Base-by-base conservation (phyloP, 2,888 invertebrate genomes). In the Halictus quadricinctus region DNA sequence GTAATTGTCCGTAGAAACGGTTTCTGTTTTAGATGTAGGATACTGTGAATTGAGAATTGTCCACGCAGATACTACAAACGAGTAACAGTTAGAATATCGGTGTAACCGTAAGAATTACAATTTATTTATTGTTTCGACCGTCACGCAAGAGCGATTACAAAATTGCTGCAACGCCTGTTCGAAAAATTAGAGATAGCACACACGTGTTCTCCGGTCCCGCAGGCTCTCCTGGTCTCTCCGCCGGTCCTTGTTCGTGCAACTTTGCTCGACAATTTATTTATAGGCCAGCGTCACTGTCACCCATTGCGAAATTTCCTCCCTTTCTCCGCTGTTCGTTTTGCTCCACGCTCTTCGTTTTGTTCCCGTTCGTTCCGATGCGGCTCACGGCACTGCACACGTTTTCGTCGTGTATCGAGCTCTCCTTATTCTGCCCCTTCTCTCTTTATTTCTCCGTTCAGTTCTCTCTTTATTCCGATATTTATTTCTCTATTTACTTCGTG, bases 231-330 rank as follows among this genome's bases (percentile, higher is more conserved):
- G 21, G 25, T 0, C n/a, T 64, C 60, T 13, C 43, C 72, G 43
- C 46, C 41, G 64, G 64, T 29, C 60, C 8, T 8, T 36, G n/a
- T 8, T 72, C 25, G 36, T 3, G 43, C 72, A 48, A 81, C 83
- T 64, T 76, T 72, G 64, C 75, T 36, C 48, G 41, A 36, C 41
- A 36, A 81, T 81, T 72, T 83, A 81, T 76, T 75, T 81, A 36
- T 64, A 72, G n/a, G 43, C 36, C 41, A 15, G 72, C 41, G 46
- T 80, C 76, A 54, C 29, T 7, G 72, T 29, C 5, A n/a, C 69
- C 36, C 25, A 69, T 79, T 58, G 73, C 81, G 74, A 82, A 70
- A 70, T 74, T 74, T 72, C 43, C 54, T 72, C 75, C 66, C 64
- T 60, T 79, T 81, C 80, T 76, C 77, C 70, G 10, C n/a, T 2